Conservation (phyloP, 1,140 invertebrate species). For the Leucophenga varia region DNA sequence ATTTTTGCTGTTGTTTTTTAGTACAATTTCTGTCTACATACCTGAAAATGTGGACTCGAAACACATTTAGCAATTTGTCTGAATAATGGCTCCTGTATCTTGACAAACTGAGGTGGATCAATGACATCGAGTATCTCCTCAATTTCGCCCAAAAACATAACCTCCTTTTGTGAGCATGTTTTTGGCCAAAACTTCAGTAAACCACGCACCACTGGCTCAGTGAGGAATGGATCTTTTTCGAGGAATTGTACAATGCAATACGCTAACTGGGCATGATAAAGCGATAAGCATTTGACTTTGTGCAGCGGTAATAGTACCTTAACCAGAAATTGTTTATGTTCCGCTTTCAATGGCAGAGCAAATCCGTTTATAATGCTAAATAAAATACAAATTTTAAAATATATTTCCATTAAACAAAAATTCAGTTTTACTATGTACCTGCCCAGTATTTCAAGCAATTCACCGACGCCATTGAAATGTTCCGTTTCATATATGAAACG, state of each 20-base stretch:
- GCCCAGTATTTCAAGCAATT: slow-evolving; percentile 98
- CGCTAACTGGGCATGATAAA: slow-evolving; percentile 96
- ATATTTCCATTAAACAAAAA: neutral
- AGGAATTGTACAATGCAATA: slow-evolving; percentile 99
- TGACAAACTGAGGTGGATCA: slow-evolving; percentile 96
- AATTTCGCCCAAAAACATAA: slow-evolving; percentile 98
- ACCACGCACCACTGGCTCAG: slow-evolving; percentile 93
- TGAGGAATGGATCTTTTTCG: slow-evolving; percentile 96
- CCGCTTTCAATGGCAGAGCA: slow-evolving; percentile 93
- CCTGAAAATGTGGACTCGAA: slow-evolving; percentile 97
- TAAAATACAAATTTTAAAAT: slow-evolving; percentile 26
- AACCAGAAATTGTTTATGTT: slow-evolving; percentile 97
- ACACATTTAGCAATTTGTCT: slow-evolving; percentile 97
- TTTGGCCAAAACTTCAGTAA: slow-evolving; percentile 99
- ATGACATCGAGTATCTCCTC: slow-evolving; percentile 98
- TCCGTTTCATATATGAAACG: slow-evolving; percentile 99
- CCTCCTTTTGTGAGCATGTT: slow-evolving; percentile 98
- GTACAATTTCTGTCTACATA: slow-evolving; percentile 38
- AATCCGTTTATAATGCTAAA: slow-evolving; percentile 98
- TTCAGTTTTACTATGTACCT: slow-evolving; percentile 56
- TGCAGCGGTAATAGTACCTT: slow-evolving; percentile 98
- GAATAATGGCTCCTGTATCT: slow-evolving; percentile 96
- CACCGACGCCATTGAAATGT: slow-evolving; percentile 98
- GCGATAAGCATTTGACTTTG: slow-evolving; percentile 91
- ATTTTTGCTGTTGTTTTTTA: neutral